Evolutionary conservation across 2,888 invertebrate species (phyloP), one percentile per base, ranked within the genome.

Genomic region (Smittia sp.): DNA sequence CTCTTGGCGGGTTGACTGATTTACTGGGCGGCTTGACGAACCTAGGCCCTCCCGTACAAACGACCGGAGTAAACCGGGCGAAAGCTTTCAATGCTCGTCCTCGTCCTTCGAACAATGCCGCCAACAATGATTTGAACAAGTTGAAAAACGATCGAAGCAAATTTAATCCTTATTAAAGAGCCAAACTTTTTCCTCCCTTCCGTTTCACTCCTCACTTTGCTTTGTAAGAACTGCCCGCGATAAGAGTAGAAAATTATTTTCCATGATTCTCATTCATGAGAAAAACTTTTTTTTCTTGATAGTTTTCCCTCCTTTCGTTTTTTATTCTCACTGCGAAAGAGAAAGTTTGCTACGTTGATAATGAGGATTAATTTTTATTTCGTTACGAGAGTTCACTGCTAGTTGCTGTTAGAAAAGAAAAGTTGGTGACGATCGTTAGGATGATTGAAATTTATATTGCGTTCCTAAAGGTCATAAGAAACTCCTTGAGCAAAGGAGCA

Each of bases 21-120:
- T 86, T 93, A 79, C 87, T 93, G 82, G 89, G 89, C 76, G 85
- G 84, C 76, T 77, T 80, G 38, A 85, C 84, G 77, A 84, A 85
- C 78, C 84, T 86, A 76, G 86, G 86, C 77, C 87, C 89, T 78
- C 89, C 90, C 78, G 90, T 93, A 77, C 93, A 94, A 86, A 94
- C 94, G 76, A 91, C 90, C 77, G 93, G 94, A 80, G 93, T 93
- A 72, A 93, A 94, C 83, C 90, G 93, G 80, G 85, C 87, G 79
- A 91, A 92, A 86, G 24, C 38, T 2, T 90, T 87, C 84, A 84
- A 85, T 77, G 86, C 88, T 75, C 84, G 88, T 79, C 85, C 89
- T 77, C 85, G 89, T 75, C 87, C 87, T 78, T 86, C 87, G 75
- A 83, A 83, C 70, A 82, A 83, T 74, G 84, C 85, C 76, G 83